phyloP scores from a whole-genome alignment of 2,888 invertebrate genomes.

The Bhutanitis thaidina region DNA sequence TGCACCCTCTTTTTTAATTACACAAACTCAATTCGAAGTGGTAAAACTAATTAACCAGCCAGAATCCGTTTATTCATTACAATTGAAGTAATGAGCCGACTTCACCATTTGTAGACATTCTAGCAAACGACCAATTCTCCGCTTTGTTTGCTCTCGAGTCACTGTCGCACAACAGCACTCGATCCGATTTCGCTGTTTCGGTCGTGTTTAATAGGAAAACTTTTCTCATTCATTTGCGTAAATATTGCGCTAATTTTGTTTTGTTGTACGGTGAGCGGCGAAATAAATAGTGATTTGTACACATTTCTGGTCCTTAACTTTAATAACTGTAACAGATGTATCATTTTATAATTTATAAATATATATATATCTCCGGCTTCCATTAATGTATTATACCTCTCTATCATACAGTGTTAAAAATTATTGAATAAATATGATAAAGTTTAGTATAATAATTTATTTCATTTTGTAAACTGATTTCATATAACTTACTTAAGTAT shows the following conservation, averaged over 20 bases:
- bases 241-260: conserved; percentile 12
- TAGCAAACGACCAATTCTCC: conserved; percentile 13
- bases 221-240: conserved; percentile 18
- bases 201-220: conserved; percentile 14
- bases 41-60: conserved; percentile 13
- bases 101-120: conserved; percentile 1
- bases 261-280: not conserved
- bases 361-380: too few species aligned
- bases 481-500: too few species aligned
- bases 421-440: too few species aligned
- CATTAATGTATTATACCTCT: too few species aligned
- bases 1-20: too few species aligned
- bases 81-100: conserved; percentile 13
- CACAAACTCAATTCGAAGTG: not conserved
- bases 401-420: too few species aligned
- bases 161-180: conserved; percentile 6
- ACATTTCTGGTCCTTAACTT: not conserved
- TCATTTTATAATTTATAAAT: too few species aligned
- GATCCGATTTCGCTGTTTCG: conserved; percentile 12
- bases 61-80: conserved; percentile 5
- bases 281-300: not conserved
- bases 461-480: too few species aligned
- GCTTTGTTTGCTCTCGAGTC: conserved; percentile 3
- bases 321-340: too few species aligned
- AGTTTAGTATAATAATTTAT: too few species aligned